phyloP scores from a whole-genome alignment of 1,140 invertebrate genomes.

The Ctenoplectra terminalis region DNA sequence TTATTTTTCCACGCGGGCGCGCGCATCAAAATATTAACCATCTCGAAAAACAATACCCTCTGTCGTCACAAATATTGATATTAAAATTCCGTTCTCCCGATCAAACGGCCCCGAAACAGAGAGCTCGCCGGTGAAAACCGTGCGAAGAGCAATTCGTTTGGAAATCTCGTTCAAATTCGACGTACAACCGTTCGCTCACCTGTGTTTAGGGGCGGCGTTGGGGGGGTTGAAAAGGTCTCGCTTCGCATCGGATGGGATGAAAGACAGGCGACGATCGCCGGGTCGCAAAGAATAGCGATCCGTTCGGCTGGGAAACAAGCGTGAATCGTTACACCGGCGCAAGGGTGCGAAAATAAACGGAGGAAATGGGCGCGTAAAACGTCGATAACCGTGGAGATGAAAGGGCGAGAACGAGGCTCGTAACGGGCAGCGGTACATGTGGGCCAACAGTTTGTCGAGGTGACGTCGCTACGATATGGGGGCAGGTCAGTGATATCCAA shows the following conservation, averaged over 20 bases:
- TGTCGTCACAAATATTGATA: neutral
- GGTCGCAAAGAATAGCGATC: neutral
- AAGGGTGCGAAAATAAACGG: constrained; percentile 57
- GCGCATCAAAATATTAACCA: no score
- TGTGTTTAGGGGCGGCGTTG: neutral
- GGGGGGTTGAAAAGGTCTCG: neutral
- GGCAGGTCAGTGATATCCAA: constrained; percentile 66
- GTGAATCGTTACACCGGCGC: neutral
- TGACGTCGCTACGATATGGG: constrained; percentile 57
- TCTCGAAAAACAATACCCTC: neutral
- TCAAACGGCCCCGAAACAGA: no score
- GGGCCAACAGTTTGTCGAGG: constrained; percentile 54
- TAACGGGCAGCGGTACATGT: constrained; percentile 48
- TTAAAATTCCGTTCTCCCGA: constrained; percentile 4
- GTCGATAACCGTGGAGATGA: constrained; percentile 61
- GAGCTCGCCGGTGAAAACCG: neutral
- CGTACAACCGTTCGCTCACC: fast-evolving
- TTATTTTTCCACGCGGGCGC: neutral
- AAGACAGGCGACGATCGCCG: neutral
- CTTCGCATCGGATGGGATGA: neutral
- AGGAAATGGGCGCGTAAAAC: constrained; percentile 61
- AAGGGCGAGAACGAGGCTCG: constrained; percentile 49
- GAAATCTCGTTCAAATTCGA: neutral
- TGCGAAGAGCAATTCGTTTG: neutral
- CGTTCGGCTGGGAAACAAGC: neutral